Evolutionary conservation across 2,113 vertebrate species (phyloP).

Genomic region (Phyllostomus discolor): DNA sequence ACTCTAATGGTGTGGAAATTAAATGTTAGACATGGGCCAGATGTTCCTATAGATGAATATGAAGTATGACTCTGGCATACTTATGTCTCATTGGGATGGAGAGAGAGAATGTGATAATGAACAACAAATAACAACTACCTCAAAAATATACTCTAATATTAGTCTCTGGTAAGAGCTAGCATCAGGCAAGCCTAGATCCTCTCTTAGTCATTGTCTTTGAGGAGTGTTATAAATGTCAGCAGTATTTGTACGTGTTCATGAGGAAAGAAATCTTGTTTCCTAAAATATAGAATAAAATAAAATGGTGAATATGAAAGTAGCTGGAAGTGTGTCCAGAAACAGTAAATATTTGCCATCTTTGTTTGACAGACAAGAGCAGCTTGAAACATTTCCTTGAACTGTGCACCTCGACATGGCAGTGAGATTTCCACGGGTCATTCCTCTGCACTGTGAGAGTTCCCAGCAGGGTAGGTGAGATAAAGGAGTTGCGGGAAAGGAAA

Average conservation of each 20-base stretch:
- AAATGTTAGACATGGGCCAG: slow-evolving; percentile 86
- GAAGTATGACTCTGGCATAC: slow-evolving; percentile 82
- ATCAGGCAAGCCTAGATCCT: not conserved
- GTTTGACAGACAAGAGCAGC: slow-evolving; percentile 51
- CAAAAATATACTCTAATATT: not conserved
- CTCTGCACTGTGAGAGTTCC: slow-evolving; percentile 58
- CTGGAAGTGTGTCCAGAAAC: slow-evolving; percentile 26
- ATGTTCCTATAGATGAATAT: slow-evolving; percentile 86
- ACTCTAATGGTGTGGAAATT: slow-evolving; percentile 88
- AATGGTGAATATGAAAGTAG: slow-evolving; percentile 40
- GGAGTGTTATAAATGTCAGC: slow-evolving; percentile 53
- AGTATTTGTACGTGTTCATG: slow-evolving; percentile 11
- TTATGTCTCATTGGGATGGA: slow-evolving; percentile 73
- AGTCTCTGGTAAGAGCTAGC: not conserved
- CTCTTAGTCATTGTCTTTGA: not conserved
- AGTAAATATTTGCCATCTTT: slow-evolving; percentile 50
- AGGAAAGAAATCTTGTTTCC: slow-evolving; percentile 35
- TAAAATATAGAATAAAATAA: slow-evolving; percentile 57
- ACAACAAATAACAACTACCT: not conserved
- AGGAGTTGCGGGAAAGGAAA: slow-evolving; percentile 55
- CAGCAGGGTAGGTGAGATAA: slow-evolving; percentile 22
- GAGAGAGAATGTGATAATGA: slow-evolving; percentile 56
- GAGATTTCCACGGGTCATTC: slow-evolving; percentile 62
- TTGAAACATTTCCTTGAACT: not conserved
- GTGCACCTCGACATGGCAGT: not conserved